phyloP scores from a whole-genome alignment of 2,888 invertebrate genomes.

The Villa cingulata region DNA sequence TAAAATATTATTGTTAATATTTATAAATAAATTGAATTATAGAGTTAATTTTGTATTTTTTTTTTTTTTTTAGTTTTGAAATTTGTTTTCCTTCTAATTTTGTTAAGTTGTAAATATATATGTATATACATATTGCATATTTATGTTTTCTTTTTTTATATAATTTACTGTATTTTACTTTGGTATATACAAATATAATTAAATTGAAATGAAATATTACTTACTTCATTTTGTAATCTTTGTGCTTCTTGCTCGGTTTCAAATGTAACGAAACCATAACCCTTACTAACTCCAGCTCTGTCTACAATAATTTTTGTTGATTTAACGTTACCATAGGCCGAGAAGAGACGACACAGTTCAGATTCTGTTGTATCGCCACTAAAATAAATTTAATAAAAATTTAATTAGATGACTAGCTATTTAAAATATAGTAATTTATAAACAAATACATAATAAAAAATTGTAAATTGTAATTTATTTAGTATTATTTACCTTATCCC shows the following conservation, averaged over 20 bases:
- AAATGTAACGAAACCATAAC: constrained; percentile 62
- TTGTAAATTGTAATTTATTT: background rate
- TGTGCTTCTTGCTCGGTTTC: constrained; percentile 78
- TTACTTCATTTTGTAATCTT: constrained; percentile 54
- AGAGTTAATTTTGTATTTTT: background rate
- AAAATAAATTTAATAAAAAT: background rate
- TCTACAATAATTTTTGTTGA: constrained; percentile 92
- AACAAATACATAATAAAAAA: background rate
- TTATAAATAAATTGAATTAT: constrained; percentile 1
- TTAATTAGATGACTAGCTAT: background rate
- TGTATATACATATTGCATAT: background rate
- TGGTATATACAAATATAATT: background rate
- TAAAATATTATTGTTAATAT: constrained; percentile 12
- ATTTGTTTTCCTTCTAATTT: background rate
- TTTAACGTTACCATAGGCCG: constrained; percentile 76
- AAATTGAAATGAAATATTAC: constrained; percentile 16
- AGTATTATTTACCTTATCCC: constrained; percentile 55
- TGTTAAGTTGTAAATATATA: background rate
- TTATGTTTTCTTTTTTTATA: background rate
- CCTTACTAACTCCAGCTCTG: constrained; percentile 84
- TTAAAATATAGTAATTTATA: background rate
- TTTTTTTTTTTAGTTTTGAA: background rate
- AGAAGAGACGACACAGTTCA: constrained; percentile 83
- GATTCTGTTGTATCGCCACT: constrained; percentile 78
- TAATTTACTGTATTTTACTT: background rate